Evolutionary conservation across 2,797 vertebrate genomes (phyloP), one percentile per base, ranked within the genome.

Genomic region (Argyrosomus regius): DNA sequence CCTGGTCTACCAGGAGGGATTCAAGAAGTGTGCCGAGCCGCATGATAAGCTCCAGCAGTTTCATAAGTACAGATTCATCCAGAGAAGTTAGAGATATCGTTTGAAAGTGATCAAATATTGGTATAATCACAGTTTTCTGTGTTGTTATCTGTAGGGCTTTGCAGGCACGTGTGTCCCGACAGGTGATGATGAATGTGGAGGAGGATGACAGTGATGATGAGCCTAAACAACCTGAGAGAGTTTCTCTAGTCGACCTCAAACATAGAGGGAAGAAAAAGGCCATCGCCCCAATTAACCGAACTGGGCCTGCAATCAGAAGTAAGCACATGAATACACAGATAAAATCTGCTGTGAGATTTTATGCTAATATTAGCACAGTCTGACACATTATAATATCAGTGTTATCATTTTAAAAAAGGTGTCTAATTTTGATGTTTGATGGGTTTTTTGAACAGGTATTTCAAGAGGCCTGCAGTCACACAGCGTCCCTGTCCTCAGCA

Each of bases 101-200:
- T 67, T 49, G 1, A 26, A 70, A 52, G 60, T 59, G 6, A 39
- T 3, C 20, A 13, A 35, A 6, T 63, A 56, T 22, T 26, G 5
- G 50, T 3, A 43, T 50, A n/a, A 72, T 50, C 18, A 49, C 1
- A 26, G 1, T 72, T 28, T 66, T 67, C 3, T 78, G 10, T 52
- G 0, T 79, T 73, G 24, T 43, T 73, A 26, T 66, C 59, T 0
- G 5, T 20, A 99, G 98, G 90, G 96, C 96, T 78, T 96, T 99
- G 90, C 98, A 99, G 94, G 96, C 96, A 24, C 96, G 98, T 57
- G 97, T 97, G 64, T 97, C 96, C 79, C 96, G 97, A 17, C 97
- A 98, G 73, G 92, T 95, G 3, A 88, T 99, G 22, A 91, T 94
- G 75, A 91, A 92, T n/a, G 91, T 97, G 75, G 91, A 92, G 20